Conservation (phyloP, 1,140 invertebrate genomes). For the Neomicropteryx cornuta region DNA sequence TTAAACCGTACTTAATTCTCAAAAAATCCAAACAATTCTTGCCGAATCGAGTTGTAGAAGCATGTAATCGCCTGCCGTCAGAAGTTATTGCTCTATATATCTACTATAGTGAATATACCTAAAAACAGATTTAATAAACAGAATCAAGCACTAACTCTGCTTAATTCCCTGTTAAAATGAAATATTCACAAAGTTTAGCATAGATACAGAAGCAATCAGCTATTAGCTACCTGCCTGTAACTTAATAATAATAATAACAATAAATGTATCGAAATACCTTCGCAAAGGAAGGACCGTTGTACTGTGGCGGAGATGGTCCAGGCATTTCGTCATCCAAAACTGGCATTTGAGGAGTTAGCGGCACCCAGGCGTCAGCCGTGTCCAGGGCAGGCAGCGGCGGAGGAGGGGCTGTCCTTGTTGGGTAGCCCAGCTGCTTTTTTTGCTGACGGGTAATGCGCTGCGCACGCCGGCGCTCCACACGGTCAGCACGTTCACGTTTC, state of each 20-base stretch:
- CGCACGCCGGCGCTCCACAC: slow-evolving; percentile 28
- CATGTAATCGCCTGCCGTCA: too few species aligned
- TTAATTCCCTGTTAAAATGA: too few species aligned
- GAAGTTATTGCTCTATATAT: too few species aligned
- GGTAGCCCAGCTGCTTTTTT: slow-evolving; percentile 10
- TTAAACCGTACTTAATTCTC: too few species aligned
- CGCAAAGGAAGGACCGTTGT: slow-evolving; percentile 41
- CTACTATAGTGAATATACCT: too few species aligned
- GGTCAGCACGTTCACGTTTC: slow-evolving; percentile 22
- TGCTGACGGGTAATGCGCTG: slow-evolving; percentile 7
- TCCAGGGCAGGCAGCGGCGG: slow-evolving; percentile 3
- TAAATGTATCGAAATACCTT: slow-evolving; percentile 32
- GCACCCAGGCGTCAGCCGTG: slow-evolving; percentile 11
- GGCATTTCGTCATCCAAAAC: too few species aligned
- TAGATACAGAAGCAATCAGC: not conserved
- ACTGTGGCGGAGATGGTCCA: slow-evolving; percentile 10
- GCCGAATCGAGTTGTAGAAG: too few species aligned
- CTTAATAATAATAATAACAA: slow-evolving; percentile 12
- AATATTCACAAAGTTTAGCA: slow-evolving; percentile 31
- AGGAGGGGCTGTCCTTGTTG: slow-evolving; percentile 3
- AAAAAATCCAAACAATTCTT: too few species aligned
- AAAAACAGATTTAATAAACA: too few species aligned
- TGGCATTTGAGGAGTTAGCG: slow-evolving; percentile 12
- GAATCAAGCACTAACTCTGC: too few species aligned
- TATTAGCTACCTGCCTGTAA: slow-evolving; percentile 9